Evolutionary conservation across 2,797 vertebrate genomes (phyloP).

Genomic region (Sparidentex hasta): DNA sequence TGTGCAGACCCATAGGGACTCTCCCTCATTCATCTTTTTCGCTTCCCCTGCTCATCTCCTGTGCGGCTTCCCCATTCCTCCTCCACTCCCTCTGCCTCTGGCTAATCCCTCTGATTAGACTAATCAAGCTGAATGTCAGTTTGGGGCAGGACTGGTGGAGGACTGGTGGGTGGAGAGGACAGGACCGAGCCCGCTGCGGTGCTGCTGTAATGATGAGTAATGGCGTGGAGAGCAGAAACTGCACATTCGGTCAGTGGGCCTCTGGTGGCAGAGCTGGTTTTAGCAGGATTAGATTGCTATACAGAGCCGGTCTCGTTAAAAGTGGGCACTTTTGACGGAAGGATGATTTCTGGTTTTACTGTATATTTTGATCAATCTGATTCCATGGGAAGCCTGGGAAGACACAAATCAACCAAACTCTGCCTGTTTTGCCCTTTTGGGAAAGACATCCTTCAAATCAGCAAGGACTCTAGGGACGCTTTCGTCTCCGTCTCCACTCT

Average conservation of each 20-base stretch:
- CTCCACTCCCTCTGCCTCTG: constrained; percentile 42
- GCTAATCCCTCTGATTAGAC: constrained; percentile 80
- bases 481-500: constrained; percentile 18
- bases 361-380: constrained; percentile 5
- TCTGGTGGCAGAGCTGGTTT: constrained; percentile 49
- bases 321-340: constrained; percentile 6
- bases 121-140: constrained; percentile 74
- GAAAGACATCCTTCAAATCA: constrained; percentile 49
- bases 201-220: constrained; percentile 72
- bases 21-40: constrained; percentile 45
- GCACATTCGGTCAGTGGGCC: constrained; percentile 25
- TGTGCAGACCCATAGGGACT: constrained; percentile 54
- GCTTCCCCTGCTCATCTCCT: constrained; percentile 26
- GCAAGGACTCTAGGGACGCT: constrained; percentile 38
- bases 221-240: constrained; percentile 49
- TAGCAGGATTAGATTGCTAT: constrained; percentile 31
- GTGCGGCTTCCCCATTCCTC: constrained; percentile 24
- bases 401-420: constrained; percentile 6
- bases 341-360: background rate
- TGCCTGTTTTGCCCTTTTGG: constrained; percentile 33
- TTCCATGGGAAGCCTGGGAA: constrained; percentile 2
- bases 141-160: constrained; percentile 56
- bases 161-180: constrained; percentile 52
- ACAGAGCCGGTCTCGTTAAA: constrained; percentile 11
- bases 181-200: constrained; percentile 36